Conservation (phyloP, 2,888 invertebrate genomes). For the Drosophila limbata region DNA sequence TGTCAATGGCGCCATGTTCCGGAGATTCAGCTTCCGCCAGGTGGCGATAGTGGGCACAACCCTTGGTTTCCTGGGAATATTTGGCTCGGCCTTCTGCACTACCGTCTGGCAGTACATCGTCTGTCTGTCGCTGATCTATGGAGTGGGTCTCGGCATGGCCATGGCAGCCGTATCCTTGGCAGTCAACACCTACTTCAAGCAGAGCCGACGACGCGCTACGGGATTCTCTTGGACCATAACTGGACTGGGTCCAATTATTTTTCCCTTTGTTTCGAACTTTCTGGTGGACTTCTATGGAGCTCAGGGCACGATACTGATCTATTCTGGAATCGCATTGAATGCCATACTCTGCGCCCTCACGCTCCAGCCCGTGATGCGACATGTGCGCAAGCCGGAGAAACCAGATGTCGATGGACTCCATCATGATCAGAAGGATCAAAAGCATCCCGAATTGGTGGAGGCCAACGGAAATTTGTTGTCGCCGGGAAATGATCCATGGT, state of each 20-base stretch:
- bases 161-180: slow-evolving; percentile 90
- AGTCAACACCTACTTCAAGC: slow-evolving; percentile 90
- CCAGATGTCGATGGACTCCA: neutral
- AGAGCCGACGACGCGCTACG: slow-evolving; percentile 89
- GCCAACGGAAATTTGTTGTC: slow-evolving; percentile 70
- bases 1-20: slow-evolving; percentile 90
- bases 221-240: slow-evolving; percentile 91
- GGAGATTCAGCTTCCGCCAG: slow-evolving; percentile 89
- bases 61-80: slow-evolving; percentile 87
- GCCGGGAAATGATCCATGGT: slow-evolving; percentile 46
- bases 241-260: slow-evolving; percentile 90
- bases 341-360: slow-evolving; percentile 88
- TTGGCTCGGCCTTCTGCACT: slow-evolving; percentile 88
- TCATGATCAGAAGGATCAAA: slow-evolving; percentile 25
- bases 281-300: slow-evolving; percentile 88
- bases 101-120: slow-evolving; percentile 88
- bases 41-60: slow-evolving; percentile 88
- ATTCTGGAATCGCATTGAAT: slow-evolving; percentile 89
- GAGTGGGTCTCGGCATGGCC: slow-evolving; percentile 88
- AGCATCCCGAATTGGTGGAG: slow-evolving; percentile 49
- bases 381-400: slow-evolving; percentile 86
- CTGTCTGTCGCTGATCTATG: slow-evolving; percentile 89
- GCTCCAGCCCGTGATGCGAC: slow-evolving; percentile 91
- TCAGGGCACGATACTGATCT: slow-evolving; percentile 89
- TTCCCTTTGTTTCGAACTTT: slow-evolving; percentile 89